Evolutionary conservation across 2,797 vertebrate species (phyloP), one percentile per base, ranked within the genome.

Genomic region (Ciconia nigra): DNA sequence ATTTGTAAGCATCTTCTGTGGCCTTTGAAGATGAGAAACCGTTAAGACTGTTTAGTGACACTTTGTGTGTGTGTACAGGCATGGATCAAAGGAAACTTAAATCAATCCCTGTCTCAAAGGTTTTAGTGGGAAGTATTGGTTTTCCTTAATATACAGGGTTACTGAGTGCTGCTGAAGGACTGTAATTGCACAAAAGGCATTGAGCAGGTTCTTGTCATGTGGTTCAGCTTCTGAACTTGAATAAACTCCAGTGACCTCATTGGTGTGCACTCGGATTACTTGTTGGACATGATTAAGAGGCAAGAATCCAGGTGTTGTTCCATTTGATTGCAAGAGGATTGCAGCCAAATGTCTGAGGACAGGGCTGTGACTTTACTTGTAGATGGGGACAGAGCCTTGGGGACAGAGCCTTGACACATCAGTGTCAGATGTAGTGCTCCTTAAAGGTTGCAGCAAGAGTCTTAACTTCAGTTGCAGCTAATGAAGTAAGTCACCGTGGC

Each of bases 221-320:
- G 73, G 37, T 83, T 93, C 83, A 84, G 83, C 81, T 90, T n/a
- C 78, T 93, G 88, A 89, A 90, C 93, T 71, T 44, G 47, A 96
- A 25, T 93, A 88, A 93, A 89, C 95, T 79, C 67, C 28, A 84
- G 70, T 91, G 94, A 90, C 85, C 77, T 96, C 85, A 88, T 47
- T 85, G 83, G 31, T 62, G 80, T 70, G 87, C 14, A 14, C 89
- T 96, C 54, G 9, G 13, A 57, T 96, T 95, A 89, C 89, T 88
- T 90, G 61, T 46, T 90, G 87, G 90, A 39, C 66, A n/a, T 80
- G 31, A 57, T 37, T 66, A 76, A 79, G 80, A 86, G 51, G 73
- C 39, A 86, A 33, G 71, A 96, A 93, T 96, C 77, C 85, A 94
- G 95, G 80, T 96, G 83, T 39, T 93, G 76, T 89, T 92, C 51